phyloP scores from a whole-genome alignment of 2,113 vertebrate genomes.

The Podilymbus podiceps region DNA sequence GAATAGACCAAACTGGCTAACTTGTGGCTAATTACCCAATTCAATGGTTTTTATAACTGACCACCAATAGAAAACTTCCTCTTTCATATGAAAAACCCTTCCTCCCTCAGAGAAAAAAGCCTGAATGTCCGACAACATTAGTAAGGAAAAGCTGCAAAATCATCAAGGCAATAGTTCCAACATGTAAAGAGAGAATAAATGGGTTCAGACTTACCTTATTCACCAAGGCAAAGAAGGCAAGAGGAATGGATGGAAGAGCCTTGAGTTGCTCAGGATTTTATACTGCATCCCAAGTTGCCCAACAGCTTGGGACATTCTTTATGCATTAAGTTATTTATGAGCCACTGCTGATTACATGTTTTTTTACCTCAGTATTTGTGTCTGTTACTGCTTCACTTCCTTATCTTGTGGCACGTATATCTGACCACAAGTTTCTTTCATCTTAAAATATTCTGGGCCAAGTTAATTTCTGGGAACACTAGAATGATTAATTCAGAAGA shows the following conservation, averaged over 20 bases:
- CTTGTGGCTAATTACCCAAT: not conserved
- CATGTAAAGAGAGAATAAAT: not conserved
- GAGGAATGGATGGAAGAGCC: not conserved
- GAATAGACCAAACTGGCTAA: too few species aligned
- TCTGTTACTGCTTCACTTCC: conserved; percentile 18
- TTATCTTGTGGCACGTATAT: conserved; percentile 50
- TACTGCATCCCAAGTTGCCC: not conserved
- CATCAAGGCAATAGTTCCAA: not conserved
- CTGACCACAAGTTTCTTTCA: conserved; percentile 44
- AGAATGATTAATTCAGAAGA: conserved; percentile 16
- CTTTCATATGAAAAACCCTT: not conserved
- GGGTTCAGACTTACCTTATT: not conserved
- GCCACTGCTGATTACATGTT: not conserved
- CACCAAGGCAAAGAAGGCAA: not conserved
- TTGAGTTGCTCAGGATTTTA: conserved; percentile 29
- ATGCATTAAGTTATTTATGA: not conserved
- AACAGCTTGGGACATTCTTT: not conserved
- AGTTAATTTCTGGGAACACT: conserved; percentile 8
- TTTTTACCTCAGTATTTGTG: conserved; percentile 23
- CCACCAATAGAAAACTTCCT: not conserved
- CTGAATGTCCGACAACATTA: not conserved
- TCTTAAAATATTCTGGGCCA: not conserved
- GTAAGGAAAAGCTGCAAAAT: not conserved
- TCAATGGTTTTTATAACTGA: not conserved
- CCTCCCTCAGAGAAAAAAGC: not conserved